phyloP scores from a whole-genome alignment of 1,140 invertebrate species.

The Zophobas morio region DNA sequence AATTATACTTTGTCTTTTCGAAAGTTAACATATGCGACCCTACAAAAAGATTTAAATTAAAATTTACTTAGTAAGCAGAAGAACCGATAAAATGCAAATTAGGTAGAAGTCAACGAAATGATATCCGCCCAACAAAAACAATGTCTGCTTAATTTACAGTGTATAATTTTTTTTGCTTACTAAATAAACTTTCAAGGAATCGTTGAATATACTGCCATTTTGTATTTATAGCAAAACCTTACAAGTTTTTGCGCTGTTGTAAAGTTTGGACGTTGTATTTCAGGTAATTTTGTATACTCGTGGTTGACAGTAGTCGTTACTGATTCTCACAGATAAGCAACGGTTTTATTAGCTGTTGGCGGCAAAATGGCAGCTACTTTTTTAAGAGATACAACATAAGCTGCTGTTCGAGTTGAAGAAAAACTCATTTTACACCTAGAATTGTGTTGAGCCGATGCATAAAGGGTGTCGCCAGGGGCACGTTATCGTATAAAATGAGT shows the following conservation, averaged over 20 bases:
- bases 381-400: not conserved
- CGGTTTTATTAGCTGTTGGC: too few relatives aligned
- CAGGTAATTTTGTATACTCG: too few relatives aligned
- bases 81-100: slow-evolving; percentile 6
- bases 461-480: slow-evolving; percentile 35
- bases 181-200: not conserved
- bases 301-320: too few relatives aligned
- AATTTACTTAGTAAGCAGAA: not conserved
- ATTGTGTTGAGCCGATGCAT: not conserved
- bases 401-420: not conserved
- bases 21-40: not conserved
- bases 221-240: not conserved
- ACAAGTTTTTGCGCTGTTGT: not conserved
- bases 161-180: not conserved
- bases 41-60: not conserved
- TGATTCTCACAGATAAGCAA: too few relatives aligned
- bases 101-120: not conserved
- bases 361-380: slow-evolving; percentile 22
- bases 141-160: not conserved
- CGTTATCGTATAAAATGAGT: slow-evolving; percentile 42
- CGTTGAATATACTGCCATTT: not conserved
- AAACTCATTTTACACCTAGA: slow-evolving; percentile 27
- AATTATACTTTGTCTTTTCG: not conserved
- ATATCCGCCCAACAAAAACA: not conserved
- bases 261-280: not conserved